These are phyloP conservation scores for Xiphorhynchus elegans DNA, from an alignment of 2,113 vertebrate species.

Conservation along the genomic window DNA sequence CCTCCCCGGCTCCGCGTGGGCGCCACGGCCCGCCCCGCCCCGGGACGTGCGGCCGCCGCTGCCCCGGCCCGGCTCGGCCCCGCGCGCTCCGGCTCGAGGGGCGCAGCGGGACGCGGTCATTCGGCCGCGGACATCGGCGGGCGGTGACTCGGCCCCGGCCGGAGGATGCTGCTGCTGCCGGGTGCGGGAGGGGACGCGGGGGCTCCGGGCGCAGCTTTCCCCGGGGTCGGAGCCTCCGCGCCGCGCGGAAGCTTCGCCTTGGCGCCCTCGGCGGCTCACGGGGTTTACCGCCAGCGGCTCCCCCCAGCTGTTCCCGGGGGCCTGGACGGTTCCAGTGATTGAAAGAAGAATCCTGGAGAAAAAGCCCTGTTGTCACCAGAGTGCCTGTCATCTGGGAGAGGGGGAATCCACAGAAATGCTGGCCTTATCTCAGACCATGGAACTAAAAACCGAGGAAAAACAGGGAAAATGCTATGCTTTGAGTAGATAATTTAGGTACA, in stretches of 20 bases:
- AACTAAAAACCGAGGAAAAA: background rate
- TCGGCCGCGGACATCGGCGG: background rate
- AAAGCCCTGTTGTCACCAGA: background rate
- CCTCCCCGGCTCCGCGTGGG: no score
- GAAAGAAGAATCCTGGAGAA: background rate
- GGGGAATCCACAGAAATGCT: background rate
- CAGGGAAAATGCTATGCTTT: background rate
- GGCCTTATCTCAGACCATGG: background rate
- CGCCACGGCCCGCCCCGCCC: no score
- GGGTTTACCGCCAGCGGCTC: background rate
- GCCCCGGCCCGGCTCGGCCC: no score
- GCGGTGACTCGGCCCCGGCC: no score
- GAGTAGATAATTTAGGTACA: background rate
- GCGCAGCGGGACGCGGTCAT: no score
- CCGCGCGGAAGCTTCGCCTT: background rate
- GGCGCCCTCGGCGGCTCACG: background rate
- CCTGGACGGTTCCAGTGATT: background rate
- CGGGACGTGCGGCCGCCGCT: no score
- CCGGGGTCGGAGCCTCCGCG: background rate
- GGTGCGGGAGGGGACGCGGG: background rate
- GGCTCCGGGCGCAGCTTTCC: background rate
- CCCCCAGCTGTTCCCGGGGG: no score
- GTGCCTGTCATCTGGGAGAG: background rate
- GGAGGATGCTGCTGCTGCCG: background rate
- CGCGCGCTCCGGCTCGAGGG: no score